phyloP scores from a whole-genome alignment of 2,888 invertebrate genomes.

The Dugesia japonica region DNA sequence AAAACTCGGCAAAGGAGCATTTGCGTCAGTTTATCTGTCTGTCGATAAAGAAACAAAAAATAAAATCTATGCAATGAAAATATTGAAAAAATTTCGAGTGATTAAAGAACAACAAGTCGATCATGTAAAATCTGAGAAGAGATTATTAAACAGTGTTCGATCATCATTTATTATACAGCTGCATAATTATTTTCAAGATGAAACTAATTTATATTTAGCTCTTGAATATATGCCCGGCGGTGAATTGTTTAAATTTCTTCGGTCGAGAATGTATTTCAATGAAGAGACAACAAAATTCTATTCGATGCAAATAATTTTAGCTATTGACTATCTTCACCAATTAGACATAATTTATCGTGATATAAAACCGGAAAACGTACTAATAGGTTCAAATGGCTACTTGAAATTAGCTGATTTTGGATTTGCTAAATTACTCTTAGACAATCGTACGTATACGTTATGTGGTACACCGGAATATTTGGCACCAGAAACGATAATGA shows the following conservation, averaged over 20 bases:
- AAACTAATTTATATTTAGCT: neutral
- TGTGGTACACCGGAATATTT: neutral
- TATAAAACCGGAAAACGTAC: constrained; percentile 1
- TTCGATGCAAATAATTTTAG: neutral
- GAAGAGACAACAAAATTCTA: neutral
- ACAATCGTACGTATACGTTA: neutral
- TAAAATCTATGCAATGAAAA: neutral
- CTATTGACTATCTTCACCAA: neutral
- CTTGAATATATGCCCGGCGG: neutral
- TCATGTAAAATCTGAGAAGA: neutral
- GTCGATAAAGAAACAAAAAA: neutral
- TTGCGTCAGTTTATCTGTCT: neutral
- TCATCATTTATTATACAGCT: neutral
- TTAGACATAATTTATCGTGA: constrained; percentile 5
- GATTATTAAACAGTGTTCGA: constrained; percentile 5
- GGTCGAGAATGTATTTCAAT: neutral
- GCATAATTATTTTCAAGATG: neutral
- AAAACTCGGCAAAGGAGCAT: neutral
- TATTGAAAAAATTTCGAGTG: neutral
- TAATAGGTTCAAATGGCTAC: neutral
- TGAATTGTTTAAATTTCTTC: neutral
- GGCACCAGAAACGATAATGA: neutral
- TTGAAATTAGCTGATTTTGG: constrained; percentile 1
- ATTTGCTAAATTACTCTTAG: constrained; percentile 3
- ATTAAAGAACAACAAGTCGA: constrained; percentile 2